These are phyloP conservation scores for Pararge aegeria DNA, from an alignment of 1,140 invertebrate genomes.

Conservation along the genomic window DNA sequence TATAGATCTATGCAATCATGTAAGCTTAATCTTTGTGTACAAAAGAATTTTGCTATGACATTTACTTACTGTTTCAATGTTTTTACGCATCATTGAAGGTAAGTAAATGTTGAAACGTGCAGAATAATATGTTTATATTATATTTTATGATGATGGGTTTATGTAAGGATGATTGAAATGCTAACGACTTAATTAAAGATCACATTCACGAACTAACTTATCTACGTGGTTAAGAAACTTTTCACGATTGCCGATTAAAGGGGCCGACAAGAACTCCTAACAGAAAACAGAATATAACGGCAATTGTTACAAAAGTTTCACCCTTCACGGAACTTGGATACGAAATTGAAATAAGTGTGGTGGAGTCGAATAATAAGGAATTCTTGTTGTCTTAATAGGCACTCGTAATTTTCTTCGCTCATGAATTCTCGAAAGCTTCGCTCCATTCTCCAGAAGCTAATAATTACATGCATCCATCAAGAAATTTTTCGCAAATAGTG, in stretches of 20 bases:
- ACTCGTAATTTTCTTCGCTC: background rate
- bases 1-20: no score
- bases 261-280: conserved; percentile 26
- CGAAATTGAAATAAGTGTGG: conserved; percentile 27
- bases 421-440: background rate
- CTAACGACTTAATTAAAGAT: conserved; percentile 26
- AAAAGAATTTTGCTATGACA: no score
- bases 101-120: no score
- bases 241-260: conserved; percentile 39
- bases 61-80: no score
- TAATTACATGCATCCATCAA: no score
- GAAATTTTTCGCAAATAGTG: no score
- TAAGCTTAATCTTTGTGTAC: no score
- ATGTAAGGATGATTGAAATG: background rate
- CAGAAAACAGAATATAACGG: conserved; percentile 28
- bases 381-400: background rate
- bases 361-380: conserved; percentile 10
- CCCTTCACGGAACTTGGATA: conserved; percentile 19
- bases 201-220: conserved; percentile 19
- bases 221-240: conserved; percentile 34
- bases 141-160: background rate
- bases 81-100: no score
- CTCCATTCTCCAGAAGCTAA: background rate
- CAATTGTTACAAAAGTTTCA: conserved; percentile 25
- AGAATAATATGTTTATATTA: no score